These are phyloP conservation scores for Halcyon chelicuti DNA, from an alignment of 2,797 vertebrate species.

Conservation along the genomic window DNA sequence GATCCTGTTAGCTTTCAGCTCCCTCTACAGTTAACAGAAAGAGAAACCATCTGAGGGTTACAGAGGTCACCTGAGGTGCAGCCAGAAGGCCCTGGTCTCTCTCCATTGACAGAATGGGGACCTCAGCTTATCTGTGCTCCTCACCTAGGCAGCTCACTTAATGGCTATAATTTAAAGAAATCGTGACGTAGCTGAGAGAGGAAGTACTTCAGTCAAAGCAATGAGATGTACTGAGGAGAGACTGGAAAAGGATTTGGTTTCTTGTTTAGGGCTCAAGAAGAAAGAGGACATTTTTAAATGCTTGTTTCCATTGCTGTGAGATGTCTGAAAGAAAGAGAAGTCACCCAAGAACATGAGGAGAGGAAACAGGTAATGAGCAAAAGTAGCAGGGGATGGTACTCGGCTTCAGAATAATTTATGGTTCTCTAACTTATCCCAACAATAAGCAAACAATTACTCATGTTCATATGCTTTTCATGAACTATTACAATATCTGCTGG, in stretches of 20 bases:
- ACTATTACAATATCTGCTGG: background rate
- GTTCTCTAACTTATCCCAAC: background rate
- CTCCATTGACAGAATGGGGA: background rate
- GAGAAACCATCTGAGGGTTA: conserved; percentile 4
- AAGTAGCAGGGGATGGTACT: background rate
- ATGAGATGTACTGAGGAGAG: background rate
- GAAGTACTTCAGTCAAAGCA: background rate
- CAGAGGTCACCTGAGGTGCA: background rate
- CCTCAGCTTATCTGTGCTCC: background rate
- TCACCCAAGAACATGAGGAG: background rate
- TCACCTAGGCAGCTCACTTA: background rate
- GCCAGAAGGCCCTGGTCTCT: background rate
- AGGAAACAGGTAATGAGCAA: background rate
- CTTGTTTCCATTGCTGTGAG: background rate
- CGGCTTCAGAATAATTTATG: background rate
- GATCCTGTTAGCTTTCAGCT: conserved; percentile 64
- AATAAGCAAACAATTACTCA: background rate
- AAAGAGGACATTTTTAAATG: background rate
- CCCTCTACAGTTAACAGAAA: conserved; percentile 64
- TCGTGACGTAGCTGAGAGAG: background rate
- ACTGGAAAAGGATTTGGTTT: background rate
- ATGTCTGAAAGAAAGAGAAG: background rate
- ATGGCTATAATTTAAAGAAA: background rate
- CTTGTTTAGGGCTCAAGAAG: background rate
- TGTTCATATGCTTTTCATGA: background rate